A percentile compares a stretch with the other conserved stretches of the same genome.
Evolutionary conservation across 2,888 invertebrate species (phyloP).

Genomic region (Ferdinandea cuprea): DNA sequence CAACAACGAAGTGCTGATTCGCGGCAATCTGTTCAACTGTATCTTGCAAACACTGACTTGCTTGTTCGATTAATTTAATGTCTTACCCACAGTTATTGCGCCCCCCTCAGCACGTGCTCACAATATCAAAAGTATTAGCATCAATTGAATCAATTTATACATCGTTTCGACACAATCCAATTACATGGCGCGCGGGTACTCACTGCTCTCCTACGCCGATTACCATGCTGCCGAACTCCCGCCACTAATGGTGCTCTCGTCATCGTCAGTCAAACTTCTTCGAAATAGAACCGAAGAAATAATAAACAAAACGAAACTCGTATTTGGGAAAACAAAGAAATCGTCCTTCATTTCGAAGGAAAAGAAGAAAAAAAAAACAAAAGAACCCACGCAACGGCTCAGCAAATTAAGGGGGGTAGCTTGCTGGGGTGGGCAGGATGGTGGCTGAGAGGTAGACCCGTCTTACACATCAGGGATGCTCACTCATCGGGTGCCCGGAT

Average conservation of each 20-base stretch:
- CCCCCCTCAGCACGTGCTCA: conserved; percentile 54
- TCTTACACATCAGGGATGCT: background rate
- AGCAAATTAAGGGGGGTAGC: background rate
- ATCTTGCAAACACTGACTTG: conserved; percentile 18
- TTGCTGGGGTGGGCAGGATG: background rate
- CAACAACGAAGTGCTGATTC: conserved; percentile 29
- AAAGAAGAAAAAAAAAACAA: too few relatives aligned
- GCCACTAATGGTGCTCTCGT: background rate
- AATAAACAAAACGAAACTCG: conserved; percentile 55
- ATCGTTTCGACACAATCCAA: conserved; percentile 60
- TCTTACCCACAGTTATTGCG: conserved; percentile 17
- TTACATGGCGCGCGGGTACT: conserved; percentile 53
- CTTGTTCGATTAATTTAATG: conserved; percentile 40
- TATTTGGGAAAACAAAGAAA: conserved; percentile 47
- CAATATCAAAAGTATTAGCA: conserved; percentile 57
- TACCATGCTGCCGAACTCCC: background rate
- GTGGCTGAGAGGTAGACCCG: background rate
- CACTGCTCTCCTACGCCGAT: conserved; percentile 9
- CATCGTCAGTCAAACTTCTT: background rate
- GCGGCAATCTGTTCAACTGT: background rate
- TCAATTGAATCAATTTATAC: conserved; percentile 64
- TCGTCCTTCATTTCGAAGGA: conserved; percentile 44
- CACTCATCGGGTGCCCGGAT: conserved; percentile 28
- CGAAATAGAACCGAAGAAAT: conserved; percentile 30
- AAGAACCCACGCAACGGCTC: conserved; percentile 19